phyloP scores from a whole-genome alignment of 2,888 invertebrate genomes.

The Dorcus parallelipipedus region DNA sequence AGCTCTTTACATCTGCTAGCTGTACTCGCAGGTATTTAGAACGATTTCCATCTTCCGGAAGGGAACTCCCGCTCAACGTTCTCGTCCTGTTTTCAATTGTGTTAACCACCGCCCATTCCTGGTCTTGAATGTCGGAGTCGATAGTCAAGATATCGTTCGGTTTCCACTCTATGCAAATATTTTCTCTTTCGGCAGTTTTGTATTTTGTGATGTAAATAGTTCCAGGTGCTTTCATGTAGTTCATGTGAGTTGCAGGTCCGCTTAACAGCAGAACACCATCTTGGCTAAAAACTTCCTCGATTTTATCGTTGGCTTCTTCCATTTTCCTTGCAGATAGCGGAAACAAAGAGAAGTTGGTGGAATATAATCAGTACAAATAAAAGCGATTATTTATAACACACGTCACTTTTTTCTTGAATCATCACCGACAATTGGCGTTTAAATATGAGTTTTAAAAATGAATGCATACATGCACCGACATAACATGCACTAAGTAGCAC shows the following conservation, averaged over 20 bases:
- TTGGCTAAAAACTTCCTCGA: constrained; percentile 69
- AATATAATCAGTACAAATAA: too few species aligned
- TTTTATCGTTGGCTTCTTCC: constrained; percentile 36
- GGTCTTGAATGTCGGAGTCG: constrained; percentile 73
- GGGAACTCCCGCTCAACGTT: constrained; percentile 56
- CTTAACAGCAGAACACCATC: constrained; percentile 73
- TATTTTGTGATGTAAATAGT: constrained; percentile 67
- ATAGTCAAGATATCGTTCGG: constrained; percentile 77
- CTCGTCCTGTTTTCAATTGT: constrained; percentile 65
- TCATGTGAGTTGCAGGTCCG: constrained; percentile 59
- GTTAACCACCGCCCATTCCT: constrained; percentile 83
- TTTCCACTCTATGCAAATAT: constrained; percentile 72
- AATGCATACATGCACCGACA: too few species aligned
- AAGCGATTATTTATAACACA: too few species aligned
- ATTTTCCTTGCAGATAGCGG: constrained; percentile 21
- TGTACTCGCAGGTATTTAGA: constrained; percentile 55
- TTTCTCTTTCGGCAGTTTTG: constrained; percentile 46
- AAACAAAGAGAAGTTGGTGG: too few species aligned
- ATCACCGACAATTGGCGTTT: too few species aligned
- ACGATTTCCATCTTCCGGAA: constrained; percentile 47
- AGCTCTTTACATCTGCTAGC: constrained; percentile 63
- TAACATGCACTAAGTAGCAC: too few species aligned
- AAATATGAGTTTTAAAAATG: too few species aligned
- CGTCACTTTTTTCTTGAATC: too few species aligned
- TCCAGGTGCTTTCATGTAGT: constrained; percentile 56